A percentile compares a stretch with the other conserved stretches of the same genome.
Evolutionary conservation across 64 coral and sea anemone genomes (phyloP).

Genomic region (Acropora tenuis): DNA sequence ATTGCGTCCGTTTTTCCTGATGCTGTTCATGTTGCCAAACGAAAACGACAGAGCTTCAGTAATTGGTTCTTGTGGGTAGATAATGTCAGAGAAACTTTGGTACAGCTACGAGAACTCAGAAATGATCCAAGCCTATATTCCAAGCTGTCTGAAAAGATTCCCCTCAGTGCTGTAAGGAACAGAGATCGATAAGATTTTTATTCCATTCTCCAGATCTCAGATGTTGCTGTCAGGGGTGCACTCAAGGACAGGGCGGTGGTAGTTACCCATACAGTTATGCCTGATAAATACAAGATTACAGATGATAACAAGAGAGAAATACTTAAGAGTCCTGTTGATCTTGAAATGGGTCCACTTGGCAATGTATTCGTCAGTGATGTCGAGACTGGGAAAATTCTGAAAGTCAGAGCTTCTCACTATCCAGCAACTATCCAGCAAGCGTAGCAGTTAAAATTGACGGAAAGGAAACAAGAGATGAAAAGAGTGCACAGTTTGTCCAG

Average conservation of each 20-base stretch:
- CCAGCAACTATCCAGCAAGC: no score
- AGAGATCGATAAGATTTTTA: constrained; percentile 18
- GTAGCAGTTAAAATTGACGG: constrained; percentile 48
- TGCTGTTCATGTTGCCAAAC: constrained; percentile 13
- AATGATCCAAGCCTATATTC: constrained; percentile 21
- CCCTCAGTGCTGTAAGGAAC: not conserved
- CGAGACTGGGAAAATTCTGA: constrained; percentile 31
- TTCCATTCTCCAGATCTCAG: constrained; percentile 16
- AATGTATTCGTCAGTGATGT: constrained; percentile 60
- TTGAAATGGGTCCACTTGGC: constrained; percentile 52
- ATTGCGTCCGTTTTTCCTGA: no score
- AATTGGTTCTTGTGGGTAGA: constrained; percentile 30
- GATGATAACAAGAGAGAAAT: constrained; percentile 36
- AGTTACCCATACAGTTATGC: constrained; percentile 40
- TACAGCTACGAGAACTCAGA: constrained; percentile 31
- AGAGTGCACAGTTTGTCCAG: constrained; percentile 49
- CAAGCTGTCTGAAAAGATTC: not conserved
- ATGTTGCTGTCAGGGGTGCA: not conserved
- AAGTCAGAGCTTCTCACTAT: constrained; percentile 61
- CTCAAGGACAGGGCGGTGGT: not conserved
- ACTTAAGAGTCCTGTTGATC: not conserved
- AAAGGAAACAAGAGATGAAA: constrained; percentile 55
- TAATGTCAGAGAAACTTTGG: not conserved
- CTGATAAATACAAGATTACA: constrained; percentile 36
- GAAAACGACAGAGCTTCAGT: not conserved